Evolutionary conservation across 2,797 vertebrate species (phyloP).

Genomic region (Rhynchotus rufescens): DNA sequence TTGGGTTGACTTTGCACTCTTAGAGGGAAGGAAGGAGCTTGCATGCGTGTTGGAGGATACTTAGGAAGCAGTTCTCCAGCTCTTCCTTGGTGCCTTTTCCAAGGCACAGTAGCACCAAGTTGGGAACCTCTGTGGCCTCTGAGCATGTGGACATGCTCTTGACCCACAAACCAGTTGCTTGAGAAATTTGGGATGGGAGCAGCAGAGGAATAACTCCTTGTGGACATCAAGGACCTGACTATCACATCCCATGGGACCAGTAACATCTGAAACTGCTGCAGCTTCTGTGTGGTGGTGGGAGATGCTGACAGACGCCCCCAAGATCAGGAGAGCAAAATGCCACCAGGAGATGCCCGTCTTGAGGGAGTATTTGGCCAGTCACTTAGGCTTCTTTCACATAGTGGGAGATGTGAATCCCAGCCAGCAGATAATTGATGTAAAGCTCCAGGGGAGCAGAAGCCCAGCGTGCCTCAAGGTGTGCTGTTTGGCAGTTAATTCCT

Average conservation of each 20-base stretch:
- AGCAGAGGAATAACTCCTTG: background rate
- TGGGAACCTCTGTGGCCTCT: background rate
- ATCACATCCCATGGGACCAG: too few species aligned
- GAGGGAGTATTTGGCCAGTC: background rate
- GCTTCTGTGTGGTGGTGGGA: background rate
- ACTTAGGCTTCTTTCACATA: background rate
- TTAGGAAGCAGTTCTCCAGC: background rate
- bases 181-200: background rate
- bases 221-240: rapidly evolving
- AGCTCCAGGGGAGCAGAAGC: background rate
- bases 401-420: background rate
- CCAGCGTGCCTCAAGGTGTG: background rate
- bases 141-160: background rate
- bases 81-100: background rate
- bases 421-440: background rate
- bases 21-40: background rate
- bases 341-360: background rate
- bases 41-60: rapidly evolving
- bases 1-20: background rate
- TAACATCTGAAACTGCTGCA: background rate
- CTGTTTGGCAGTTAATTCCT: background rate
- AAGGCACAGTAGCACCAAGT: background rate
- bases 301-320: background rate
- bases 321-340: rapidly evolving
- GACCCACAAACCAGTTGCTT: background rate